phyloP scores from a whole-genome alignment of 2,113 vertebrate genomes.

The Electrona antarctica region DNA sequence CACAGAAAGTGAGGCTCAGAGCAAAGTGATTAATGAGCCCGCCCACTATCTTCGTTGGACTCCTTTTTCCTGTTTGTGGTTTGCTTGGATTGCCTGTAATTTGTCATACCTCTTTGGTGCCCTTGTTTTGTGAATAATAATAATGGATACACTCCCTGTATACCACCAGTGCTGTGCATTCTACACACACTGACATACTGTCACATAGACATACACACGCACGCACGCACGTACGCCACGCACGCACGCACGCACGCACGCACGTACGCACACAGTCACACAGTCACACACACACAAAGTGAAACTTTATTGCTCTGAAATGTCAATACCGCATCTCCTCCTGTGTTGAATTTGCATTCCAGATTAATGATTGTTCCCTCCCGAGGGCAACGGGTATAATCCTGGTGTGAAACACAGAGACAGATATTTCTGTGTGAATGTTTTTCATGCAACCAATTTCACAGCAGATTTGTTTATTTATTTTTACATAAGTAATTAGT shows the following conservation, averaged over 20 bases:
- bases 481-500: slow-evolving; percentile 20
- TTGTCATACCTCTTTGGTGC: background rate
- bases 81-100: background rate
- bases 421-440: background rate
- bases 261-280: background rate
- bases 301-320: slow-evolving; percentile 1
- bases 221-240: background rate
- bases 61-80: background rate
- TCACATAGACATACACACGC: background rate
- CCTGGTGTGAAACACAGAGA: slow-evolving; percentile 36
- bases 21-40: slow-evolving; percentile 38
- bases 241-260: background rate
- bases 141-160: background rate
- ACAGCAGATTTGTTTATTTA: slow-evolving; percentile 9
- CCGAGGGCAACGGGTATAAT: slow-evolving; percentile 25
- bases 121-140: slow-evolving; percentile 11
- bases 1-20: slow-evolving; percentile 15
- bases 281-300: background rate
- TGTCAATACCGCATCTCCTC: slow-evolving; percentile 20
- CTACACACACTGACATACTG: background rate
- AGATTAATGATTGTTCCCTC: slow-evolving; percentile 51
- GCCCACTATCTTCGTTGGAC: slow-evolving; percentile 31
- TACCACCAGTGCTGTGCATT: no score
- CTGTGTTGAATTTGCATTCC: slow-evolving; percentile 60
- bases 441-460: slow-evolving; percentile 55